Base-by-base conservation (phyloP, 2,888 invertebrate genomes). In the Trachelus troglodyta region DNA sequence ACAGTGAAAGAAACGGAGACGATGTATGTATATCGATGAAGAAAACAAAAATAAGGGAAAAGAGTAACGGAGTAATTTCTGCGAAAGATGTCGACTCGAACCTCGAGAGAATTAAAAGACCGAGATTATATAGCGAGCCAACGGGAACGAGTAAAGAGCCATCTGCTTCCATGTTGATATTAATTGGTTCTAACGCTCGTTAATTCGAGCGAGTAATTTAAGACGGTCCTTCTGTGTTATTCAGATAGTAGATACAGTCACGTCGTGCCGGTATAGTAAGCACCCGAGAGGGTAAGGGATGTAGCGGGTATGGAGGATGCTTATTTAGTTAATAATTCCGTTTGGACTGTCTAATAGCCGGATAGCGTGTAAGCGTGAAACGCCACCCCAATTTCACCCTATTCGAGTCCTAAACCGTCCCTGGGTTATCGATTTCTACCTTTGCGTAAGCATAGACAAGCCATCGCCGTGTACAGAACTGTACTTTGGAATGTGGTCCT, bases 361-460 rank as follows among this genome's bases (percentile, higher is more conserved):
- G 81, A 84, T 86, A 77, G 86, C 86, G 86, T 85, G 86, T 82
- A 82, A 84, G 84, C 81, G 81, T 79, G 81, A 79, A 76, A 75
- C 71, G 73, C 77, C 80, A 76, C 79, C 76, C 75, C 79, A 79
- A 78, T 76, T 75, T 79, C 82, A 79, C 77, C 82, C 78, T 81
- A 83, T 79, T 82, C 79, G 81, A 81, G 77, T 74, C 75, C 77
- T 77, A 81, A 84, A 83, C 81, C 83, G 80, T 81, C 85, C 86
- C 82, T 81, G 82, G 85, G 86, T 86, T 87, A 87, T 87, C 87
- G 87, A 87, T 87, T 87, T 87, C 83, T 69, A 73, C 75, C 75
- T 76, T 75, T 68, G 71, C 73, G 33, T 75, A 75, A 75, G 75
- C 69, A 78, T 78, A 71, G 37, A 40, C 56, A 68, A 34, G 23